These are phyloP conservation scores for Phalacrocorax brasilianus DNA, from an alignment of 2,113 vertebrate species.

Conservation along the genomic window DNA sequence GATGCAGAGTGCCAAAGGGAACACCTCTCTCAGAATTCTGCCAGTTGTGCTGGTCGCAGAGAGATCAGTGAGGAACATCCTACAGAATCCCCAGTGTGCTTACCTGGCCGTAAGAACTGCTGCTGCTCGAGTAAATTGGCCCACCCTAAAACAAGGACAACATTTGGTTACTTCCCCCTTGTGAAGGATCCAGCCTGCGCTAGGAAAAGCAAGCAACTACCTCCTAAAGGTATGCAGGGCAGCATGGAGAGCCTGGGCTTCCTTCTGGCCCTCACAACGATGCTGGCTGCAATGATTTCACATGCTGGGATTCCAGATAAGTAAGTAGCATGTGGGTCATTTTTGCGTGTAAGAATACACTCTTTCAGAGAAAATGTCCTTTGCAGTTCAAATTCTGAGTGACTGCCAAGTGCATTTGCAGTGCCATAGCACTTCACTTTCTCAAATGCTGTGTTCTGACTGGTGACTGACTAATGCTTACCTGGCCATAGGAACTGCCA, in stretches of 20 bases:
- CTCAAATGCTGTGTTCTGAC: background rate
- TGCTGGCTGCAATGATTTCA: no score
- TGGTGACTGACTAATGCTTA: background rate
- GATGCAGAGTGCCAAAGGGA: background rate
- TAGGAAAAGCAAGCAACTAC: background rate
- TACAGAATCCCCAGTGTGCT: background rate
- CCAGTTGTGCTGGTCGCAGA: background rate
- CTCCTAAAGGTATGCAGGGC: background rate
- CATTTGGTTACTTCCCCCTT: background rate
- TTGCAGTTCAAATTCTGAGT: background rate
- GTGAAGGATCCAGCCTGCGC: background rate
- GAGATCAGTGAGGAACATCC: background rate
- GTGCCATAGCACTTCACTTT: background rate
- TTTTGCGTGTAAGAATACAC: background rate
- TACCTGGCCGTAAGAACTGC: background rate
- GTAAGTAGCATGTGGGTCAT: rapidly evolving
- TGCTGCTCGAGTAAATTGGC: background rate
- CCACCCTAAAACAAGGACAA: background rate
- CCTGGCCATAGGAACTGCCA: background rate
- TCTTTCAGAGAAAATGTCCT: background rate
- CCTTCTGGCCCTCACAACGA: background rate
- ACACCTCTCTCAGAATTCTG: background rate
- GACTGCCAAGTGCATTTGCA: background rate
- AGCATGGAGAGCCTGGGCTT: background rate
- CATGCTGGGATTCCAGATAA: background rate